Evolutionary conservation across 1,140 invertebrate genomes (phyloP).

Genomic region (Saxidomus purpurata): DNA sequence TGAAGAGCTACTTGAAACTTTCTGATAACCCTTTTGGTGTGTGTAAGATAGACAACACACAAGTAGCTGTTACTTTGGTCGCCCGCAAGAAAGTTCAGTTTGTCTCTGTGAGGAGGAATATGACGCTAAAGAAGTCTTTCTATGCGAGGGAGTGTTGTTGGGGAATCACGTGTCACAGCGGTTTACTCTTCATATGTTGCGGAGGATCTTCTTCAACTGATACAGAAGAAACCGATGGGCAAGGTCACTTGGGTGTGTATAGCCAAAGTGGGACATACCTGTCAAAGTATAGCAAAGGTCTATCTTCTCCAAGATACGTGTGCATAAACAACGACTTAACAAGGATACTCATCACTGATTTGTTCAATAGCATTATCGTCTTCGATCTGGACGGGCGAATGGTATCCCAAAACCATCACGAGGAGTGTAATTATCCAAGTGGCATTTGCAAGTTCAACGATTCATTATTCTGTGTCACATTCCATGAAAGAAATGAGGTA

Average conservation of each 20-base stretch:
- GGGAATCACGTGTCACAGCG: background rate
- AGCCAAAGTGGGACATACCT: background rate
- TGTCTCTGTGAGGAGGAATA: too few relatives aligned
- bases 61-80: background rate
- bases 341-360: background rate
- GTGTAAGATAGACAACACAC: background rate
- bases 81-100: background rate
- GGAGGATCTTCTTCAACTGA: background rate
- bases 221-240: background rate
- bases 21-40: background rate
- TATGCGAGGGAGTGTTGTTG: background rate
- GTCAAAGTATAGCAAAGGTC: background rate
- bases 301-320: background rate
- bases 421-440: background rate
- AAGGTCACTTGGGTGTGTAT: background rate
- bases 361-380: background rate
- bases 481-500: background rate
- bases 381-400: background rate
- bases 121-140: background rate
- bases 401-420: background rate
- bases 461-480: background rate
- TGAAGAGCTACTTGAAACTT: background rate
- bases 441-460: background rate
- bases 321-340: background rate
- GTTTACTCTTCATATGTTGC: background rate